Conservation (phyloP, 2,113 vertebrate genomes). For the Rhegmatorhina hoffmannsi region DNA sequence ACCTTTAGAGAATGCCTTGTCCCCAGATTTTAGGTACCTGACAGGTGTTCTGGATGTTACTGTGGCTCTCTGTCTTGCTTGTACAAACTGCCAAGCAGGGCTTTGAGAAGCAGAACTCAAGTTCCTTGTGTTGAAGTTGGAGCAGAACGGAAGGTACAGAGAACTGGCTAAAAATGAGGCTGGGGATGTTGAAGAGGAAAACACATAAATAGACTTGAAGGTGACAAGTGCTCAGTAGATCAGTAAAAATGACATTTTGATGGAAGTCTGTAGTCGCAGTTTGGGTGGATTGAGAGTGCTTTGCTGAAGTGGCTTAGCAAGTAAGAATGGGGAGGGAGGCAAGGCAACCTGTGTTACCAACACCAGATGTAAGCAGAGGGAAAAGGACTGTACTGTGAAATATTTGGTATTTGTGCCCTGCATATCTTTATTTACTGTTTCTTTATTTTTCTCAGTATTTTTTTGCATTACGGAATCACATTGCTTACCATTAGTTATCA, state of each 20-base stretch:
- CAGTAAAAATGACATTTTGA: not conserved
- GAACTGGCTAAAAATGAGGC: not conserved
- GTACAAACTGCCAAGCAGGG: not conserved
- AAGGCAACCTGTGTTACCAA: not conserved
- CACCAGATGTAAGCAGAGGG: not conserved
- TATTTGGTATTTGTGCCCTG: not conserved
- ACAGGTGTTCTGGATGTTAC: not conserved
- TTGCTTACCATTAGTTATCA: not conserved
- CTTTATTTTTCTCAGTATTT: not conserved
- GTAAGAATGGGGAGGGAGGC: not conserved
- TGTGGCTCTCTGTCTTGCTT: not conserved
- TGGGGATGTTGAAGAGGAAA: not conserved
- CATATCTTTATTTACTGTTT: not conserved
- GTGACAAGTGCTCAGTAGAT: not conserved
- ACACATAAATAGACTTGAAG: rapidly evolving
- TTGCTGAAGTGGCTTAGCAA: not conserved
- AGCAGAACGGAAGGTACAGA: not conserved
- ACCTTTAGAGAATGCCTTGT: not conserved
- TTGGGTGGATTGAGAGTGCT: not conserved
- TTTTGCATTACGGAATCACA: not conserved
- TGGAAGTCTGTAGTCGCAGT: no score
- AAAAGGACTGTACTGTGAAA: not conserved
- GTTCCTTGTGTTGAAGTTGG: not conserved
- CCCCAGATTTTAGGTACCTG: not conserved
- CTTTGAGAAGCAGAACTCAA: not conserved